A percentile compares a stretch with the other conserved stretches of the same genome.
Conservation (phyloP, 2,888 invertebrate species). For the Marronus borbonicus region DNA sequence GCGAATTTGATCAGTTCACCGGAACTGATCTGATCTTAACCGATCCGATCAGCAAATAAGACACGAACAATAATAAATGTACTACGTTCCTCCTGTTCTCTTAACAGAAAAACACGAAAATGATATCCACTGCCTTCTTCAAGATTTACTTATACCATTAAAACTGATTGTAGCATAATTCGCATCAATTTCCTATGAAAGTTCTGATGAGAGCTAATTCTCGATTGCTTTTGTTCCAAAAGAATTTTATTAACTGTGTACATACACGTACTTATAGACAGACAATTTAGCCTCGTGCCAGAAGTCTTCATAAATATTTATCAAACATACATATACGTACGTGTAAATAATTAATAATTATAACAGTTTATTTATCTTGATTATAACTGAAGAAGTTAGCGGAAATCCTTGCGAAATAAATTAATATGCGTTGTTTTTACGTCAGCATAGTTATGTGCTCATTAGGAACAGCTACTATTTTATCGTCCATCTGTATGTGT, state of each 20-base stretch:
- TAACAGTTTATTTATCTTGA: slow-evolving; percentile 4
- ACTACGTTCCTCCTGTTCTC: too few relatives aligned
- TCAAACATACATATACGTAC: background rate
- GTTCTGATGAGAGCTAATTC: too few relatives aligned
- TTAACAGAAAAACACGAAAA: too few relatives aligned
- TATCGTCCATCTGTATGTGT: background rate
- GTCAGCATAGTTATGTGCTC: background rate
- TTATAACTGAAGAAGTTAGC: slow-evolving; percentile 9
- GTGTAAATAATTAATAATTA: too few relatives aligned
- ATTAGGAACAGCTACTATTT: background rate
- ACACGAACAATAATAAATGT: too few relatives aligned
- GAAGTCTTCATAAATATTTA: slow-evolving; percentile 2
- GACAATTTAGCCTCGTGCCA: background rate
- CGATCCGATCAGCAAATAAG: too few relatives aligned
- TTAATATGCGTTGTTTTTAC: background rate
- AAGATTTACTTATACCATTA: too few relatives aligned
- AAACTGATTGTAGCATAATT: too few relatives aligned
- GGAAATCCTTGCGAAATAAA: slow-evolving; percentile 6
- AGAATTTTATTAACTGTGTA: background rate
- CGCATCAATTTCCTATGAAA: too few relatives aligned
- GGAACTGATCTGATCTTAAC: too few relatives aligned
- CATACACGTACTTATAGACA: background rate
- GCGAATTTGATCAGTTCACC: too few relatives aligned
- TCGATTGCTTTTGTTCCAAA: background rate
- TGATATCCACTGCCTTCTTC: too few relatives aligned